Evolutionary conservation across 2,113 vertebrate genomes (phyloP), one percentile per base, ranked within the genome.

Genomic region (Miniopterus natalensis): DNA sequence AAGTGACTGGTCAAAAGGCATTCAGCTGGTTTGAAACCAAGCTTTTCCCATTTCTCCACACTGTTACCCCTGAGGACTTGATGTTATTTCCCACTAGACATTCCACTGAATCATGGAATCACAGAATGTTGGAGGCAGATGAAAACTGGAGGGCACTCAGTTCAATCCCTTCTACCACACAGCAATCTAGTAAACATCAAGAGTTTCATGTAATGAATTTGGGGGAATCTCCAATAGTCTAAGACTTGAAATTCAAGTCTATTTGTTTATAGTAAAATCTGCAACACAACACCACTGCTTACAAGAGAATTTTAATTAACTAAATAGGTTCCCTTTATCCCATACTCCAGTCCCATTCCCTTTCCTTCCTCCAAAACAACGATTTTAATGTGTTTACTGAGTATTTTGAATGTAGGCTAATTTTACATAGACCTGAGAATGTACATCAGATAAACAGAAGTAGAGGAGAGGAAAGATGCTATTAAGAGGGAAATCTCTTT

Each of bases 161-260:
- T 61, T 70, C 36, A 42, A 31, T 9, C 14, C 29, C 11, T 77
- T 63, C 12, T 4, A 74, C 45, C 45, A 55, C 29, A 81, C 6
- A 87, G 31, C 42, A 84, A 90, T 17, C 40, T 36, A 85, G 78
- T 74, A 27, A 83, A 65, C 1, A 23, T 42, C 13, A 85, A 90
- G 11, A 89, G n/a, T 86, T 63, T 80, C 49, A 61, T n/a, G 65
- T 84, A 84, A 95, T 15, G 25, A 95, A 94, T 90, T 89, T 36
- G 29, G 3, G 51, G 42, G 18, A 70, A 87, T 57, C 59, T 75
- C 88, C 9, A 83, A 90, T 1, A 90, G 5, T 83, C 49, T 57
- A 83, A 47, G 53, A 23, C 40, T 91, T 84, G 29, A 84, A 95
- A 81, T 85, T 91, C 36, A 94, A 63, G 6, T 20, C 51, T 59